phyloP scores from a whole-genome alignment of 1,140 invertebrate species.

The Coptotermes formosanus region DNA sequence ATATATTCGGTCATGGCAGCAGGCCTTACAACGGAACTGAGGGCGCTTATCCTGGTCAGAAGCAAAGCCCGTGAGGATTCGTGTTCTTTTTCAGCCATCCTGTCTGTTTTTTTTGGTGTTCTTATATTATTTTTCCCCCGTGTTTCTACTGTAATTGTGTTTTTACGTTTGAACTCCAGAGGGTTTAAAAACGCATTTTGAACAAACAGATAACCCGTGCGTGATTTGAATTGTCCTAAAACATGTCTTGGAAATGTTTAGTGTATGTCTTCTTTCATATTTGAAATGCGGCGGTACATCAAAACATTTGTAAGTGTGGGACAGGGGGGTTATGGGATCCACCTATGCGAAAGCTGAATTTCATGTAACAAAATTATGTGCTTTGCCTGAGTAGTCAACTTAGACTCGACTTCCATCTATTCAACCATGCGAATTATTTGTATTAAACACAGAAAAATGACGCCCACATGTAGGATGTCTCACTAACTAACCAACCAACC shows the following conservation, averaged over 20 bases:
- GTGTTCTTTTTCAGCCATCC: background rate
- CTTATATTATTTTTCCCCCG: background rate
- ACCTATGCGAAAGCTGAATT: too few species aligned
- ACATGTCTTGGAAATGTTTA: background rate
- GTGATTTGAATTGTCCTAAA: background rate
- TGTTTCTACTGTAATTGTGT: background rate
- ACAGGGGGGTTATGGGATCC: background rate
- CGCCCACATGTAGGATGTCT: too few species aligned
- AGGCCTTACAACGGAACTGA: background rate
- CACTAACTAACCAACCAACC: too few species aligned
- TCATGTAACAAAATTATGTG: too few species aligned
- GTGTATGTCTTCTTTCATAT: background rate
- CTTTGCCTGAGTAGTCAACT: too few species aligned
- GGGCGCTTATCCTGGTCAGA: background rate
- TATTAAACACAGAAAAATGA: too few species aligned
- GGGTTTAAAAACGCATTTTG: constrained; percentile 8
- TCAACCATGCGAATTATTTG: too few species aligned
- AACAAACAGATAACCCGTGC: background rate
- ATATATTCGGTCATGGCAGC: background rate
- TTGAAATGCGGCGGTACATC: background rate
- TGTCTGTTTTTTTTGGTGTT: background rate
- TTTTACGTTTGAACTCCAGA: background rate
- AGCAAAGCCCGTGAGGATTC: background rate
- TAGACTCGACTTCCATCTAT: too few species aligned
- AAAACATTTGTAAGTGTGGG: background rate